Base-by-base conservation (phyloP, 2,888 invertebrate species). In the Geotrupes spiniger region DNA sequence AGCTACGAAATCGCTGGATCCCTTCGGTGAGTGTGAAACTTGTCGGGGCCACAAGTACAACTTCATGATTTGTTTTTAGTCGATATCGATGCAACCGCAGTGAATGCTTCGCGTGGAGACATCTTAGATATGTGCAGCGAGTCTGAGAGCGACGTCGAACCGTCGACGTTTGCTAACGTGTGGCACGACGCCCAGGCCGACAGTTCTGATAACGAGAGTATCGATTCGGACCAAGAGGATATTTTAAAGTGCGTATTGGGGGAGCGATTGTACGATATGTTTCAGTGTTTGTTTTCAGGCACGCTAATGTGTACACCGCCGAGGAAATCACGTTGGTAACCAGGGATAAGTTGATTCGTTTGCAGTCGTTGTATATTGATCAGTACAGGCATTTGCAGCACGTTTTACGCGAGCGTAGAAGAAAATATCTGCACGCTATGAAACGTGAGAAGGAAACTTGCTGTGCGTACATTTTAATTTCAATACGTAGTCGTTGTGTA, bases 301-400 rank as follows among this genome's bases (percentile, higher is more conserved):
- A 89, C 68, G 92, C 93, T 1, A 91, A 91, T 8, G 85, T 92
- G 0, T 94, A 84, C 69, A 92, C 94, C 0, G 87, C 89, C 0
- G 92, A 95, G 63, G 94, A 95, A 70, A 89, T 90, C 0, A 84
- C 89, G 2, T 77, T 81, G 17, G 83, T 90, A 25, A 83, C 91
- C 0, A 79, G 86, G 59, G 83, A 84, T 44, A 87, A 89, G 57
- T 74, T 94, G 36, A 80, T 84, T 9, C 78, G 85, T 36, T 74
- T 95, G 1, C 92, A 93, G 67, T 79, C 83, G 0, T 77, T 92
- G 1, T 96, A 95, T 66, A 80, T 89, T 17, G 84, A 87, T 29
- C 92, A 95, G 71, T 88, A 91, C 70, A 80, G 83, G 50, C 78
- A 89, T 11, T 74, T 95, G 28, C 83, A 87, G 36, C 81, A 84